phyloP scores from a whole-genome alignment of 2,113 vertebrate genomes.

The Cheirogaleus medius region DNA sequence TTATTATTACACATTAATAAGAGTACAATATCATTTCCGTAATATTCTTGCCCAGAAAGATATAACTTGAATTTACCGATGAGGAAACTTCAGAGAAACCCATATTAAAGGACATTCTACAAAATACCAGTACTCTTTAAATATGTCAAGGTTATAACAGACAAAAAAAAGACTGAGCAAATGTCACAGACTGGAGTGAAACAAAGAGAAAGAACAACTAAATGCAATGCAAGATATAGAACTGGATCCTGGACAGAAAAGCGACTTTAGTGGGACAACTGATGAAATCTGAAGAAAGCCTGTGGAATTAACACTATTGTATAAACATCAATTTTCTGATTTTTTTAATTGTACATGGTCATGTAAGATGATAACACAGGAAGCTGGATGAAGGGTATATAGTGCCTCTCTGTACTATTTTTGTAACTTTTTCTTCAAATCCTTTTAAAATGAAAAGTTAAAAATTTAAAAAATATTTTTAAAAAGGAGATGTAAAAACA shows the following conservation, averaged over 20 bases:
- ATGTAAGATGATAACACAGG: not conserved
- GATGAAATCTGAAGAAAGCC: not conserved
- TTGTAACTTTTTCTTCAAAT: not conserved
- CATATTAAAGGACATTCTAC: not conserved
- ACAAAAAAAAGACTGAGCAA: not conserved
- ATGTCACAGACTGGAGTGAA: not conserved
- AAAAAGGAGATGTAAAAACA: not conserved
- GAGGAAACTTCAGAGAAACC: not conserved
- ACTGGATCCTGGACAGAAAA: not conserved
- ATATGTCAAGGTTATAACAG: not conserved
- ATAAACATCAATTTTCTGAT: conserved; percentile 4
- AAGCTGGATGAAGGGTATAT: not conserved
- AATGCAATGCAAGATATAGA: not conserved
- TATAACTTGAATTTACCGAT: not conserved
- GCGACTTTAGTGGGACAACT: not conserved
- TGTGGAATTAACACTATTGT: not conserved
- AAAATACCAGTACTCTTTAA: not conserved
- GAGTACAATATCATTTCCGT: not conserved
- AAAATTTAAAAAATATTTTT: not conserved
- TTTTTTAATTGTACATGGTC: not conserved
- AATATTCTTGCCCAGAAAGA: not conserved
- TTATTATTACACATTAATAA: not conserved
- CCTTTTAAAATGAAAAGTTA: not conserved
- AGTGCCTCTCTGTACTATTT: not conserved
- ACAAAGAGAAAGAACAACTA: not conserved